phyloP scores from a whole-genome alignment of 2,888 invertebrate genomes.

The Gandaritis pyraliata region DNA sequence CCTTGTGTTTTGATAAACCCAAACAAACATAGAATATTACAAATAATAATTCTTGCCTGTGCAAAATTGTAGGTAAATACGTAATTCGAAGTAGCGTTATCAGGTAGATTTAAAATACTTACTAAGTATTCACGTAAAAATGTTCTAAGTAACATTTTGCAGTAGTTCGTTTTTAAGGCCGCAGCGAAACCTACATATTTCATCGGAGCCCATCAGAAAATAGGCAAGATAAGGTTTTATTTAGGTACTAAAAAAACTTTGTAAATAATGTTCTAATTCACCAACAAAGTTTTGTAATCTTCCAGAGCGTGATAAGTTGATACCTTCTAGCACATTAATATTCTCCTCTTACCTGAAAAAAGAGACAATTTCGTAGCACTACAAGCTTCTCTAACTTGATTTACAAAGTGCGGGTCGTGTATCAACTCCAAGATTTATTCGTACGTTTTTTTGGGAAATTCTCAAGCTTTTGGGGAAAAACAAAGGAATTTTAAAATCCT shows the following conservation, averaged over 20 bases:
- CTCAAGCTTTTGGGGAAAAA: conserved; percentile 28
- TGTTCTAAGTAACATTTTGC: no score
- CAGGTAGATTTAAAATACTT: no score
- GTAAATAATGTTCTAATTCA: not conserved
- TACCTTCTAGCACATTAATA: conserved; percentile 29
- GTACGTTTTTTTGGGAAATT: conserved; percentile 46
- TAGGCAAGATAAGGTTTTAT: no score
- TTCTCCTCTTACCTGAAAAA: conserved; percentile 16
- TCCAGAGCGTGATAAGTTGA: conserved; percentile 1
- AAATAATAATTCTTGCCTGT: conserved; percentile 29
- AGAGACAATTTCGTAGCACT: conserved; percentile 28
- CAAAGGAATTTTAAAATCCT: conserved; percentile 44
- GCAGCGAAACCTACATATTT: no score
- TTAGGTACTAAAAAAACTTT: not conserved
- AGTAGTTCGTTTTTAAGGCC: no score
- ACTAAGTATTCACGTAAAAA: no score
- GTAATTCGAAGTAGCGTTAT: not conserved
- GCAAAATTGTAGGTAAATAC: not conserved
- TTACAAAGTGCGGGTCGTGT: conserved; percentile 33
- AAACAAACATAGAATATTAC: conserved; percentile 56
- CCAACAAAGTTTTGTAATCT: not conserved
- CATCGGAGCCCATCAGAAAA: no score
- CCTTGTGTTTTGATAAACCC: conserved; percentile 57
- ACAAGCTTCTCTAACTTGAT: conserved; percentile 34
- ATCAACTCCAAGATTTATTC: conserved; percentile 41